A percentile compares a stretch with the other conserved stretches of the same genome.
Evolutionary conservation across 2,797 vertebrate species (phyloP).

Genomic region (Botia almorhae): DNA sequence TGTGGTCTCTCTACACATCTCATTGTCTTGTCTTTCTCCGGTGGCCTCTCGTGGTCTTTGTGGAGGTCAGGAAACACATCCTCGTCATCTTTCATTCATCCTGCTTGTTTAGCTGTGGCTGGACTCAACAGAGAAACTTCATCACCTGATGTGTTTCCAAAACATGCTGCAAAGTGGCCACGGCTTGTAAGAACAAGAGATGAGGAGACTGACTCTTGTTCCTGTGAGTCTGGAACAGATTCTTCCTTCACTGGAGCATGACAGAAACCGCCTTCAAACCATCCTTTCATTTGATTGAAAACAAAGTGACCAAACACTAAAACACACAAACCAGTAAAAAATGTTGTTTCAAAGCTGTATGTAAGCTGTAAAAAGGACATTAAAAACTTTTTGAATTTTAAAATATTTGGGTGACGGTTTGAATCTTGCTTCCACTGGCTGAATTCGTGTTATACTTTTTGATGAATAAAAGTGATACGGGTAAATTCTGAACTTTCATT

Average conservation of each 20-base stretch:
- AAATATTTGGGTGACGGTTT: slow-evolving; percentile 14
- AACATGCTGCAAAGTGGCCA: slow-evolving; percentile 73
- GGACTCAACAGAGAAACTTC: slow-evolving; percentile 66
- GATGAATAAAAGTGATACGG: slow-evolving; percentile 49
- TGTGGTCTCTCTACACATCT: slow-evolving; percentile 60
- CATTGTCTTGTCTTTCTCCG: slow-evolving; percentile 68
- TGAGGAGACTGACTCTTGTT: slow-evolving; percentile 51
- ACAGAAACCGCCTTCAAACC: slow-evolving; percentile 4
- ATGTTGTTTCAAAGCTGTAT: neutral
- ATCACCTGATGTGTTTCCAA: slow-evolving; percentile 68
- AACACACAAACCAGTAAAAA: neutral
- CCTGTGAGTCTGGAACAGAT: slow-evolving; percentile 39
- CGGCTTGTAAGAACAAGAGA: slow-evolving; percentile 66
- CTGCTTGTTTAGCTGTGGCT: slow-evolving; percentile 61
- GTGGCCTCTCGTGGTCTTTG: slow-evolving; percentile 61
- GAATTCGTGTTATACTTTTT: slow-evolving; percentile 18
- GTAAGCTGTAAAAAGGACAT: neutral
- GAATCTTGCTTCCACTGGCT: neutral
- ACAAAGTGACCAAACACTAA: neutral
- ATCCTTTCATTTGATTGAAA: neutral
- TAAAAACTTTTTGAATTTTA: too few species aligned
- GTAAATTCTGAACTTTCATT: slow-evolving; percentile 22
- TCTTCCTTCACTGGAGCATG: slow-evolving; percentile 54
- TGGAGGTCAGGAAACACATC: slow-evolving; percentile 62
- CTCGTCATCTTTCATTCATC: slow-evolving; percentile 33